These are phyloP conservation scores for Drosophila rhopaloa DNA, from an alignment of 1,140 invertebrate genomes.

Conservation along the genomic window DNA sequence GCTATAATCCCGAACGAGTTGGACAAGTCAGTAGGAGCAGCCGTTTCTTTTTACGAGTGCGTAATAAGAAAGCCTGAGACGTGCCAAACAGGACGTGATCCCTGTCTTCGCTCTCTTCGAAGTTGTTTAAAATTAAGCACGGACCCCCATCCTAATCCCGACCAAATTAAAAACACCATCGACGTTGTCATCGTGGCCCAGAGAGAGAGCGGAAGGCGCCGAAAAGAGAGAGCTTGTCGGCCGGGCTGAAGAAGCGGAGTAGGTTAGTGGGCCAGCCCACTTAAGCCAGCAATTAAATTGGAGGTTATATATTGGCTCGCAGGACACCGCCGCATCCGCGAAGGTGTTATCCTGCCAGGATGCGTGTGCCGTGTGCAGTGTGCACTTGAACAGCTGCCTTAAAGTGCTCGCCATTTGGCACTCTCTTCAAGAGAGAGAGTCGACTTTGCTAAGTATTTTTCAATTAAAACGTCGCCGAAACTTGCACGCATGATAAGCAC, in stretches of 20 bases:
- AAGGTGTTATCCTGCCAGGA: slow-evolving; percentile 21
- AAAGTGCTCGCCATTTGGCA: slow-evolving; percentile 65
- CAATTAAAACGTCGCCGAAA: slow-evolving; percentile 76
- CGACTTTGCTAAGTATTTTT: slow-evolving; percentile 76
- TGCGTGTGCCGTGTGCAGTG: slow-evolving; percentile 48
- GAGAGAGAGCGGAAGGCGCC: slow-evolving; percentile 27
- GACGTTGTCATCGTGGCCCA: slow-evolving; percentile 12
- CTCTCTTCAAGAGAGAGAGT: slow-evolving; percentile 43
- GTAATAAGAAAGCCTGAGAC: slow-evolving; percentile 73
- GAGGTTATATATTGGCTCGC: slow-evolving; percentile 53
- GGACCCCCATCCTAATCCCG: slow-evolving; percentile 62
- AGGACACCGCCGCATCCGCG: background rate
- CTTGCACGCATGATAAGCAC: slow-evolving; percentile 78
- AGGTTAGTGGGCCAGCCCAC: slow-evolving; percentile 67
- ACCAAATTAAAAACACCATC: slow-evolving; percentile 71
- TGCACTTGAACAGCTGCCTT: slow-evolving; percentile 60
- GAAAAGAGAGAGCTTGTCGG: slow-evolving; percentile 3
- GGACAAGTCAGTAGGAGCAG: slow-evolving; percentile 49
- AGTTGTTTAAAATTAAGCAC: slow-evolving; percentile 65
- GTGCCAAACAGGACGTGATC: slow-evolving; percentile 68
- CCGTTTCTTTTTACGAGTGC: slow-evolving; percentile 80
- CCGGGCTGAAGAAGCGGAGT: slow-evolving; percentile 22
- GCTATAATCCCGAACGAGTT: slow-evolving; percentile 71
- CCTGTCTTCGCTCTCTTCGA: slow-evolving; percentile 11
- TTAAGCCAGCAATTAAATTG: slow-evolving; percentile 74